Percentiles rank a stretch among this genome's conserved stretches.
Conservation (phyloP, 2,797 vertebrate genomes). For the Silurus aristotelis region DNA sequence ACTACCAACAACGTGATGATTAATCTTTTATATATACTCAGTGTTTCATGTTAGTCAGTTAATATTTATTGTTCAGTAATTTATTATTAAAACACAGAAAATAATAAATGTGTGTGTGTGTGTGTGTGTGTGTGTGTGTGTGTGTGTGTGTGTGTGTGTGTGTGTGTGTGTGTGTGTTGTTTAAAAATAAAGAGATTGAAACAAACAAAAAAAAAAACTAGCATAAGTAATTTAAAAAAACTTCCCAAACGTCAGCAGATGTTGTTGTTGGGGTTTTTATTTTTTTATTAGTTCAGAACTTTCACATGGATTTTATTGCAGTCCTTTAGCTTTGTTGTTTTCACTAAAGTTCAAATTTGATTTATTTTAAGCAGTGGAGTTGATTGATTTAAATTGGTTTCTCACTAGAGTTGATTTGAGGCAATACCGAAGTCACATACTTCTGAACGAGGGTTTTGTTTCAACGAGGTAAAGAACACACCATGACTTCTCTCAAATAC, state of each 20-base stretch:
- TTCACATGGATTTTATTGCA: no score
- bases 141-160: neutral
- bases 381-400: neutral
- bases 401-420: neutral
- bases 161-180: neutral
- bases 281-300: no score
- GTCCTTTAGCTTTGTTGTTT: neutral
- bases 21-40: neutral
- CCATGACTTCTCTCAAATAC: no score
- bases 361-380: neutral
- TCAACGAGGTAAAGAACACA: neutral
- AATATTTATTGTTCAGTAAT: slow-evolving; percentile 8
- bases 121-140: no score
- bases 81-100: slow-evolving; percentile 5
- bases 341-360: neutral
- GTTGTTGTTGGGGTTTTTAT: no score
- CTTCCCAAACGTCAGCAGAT: neutral
- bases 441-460: neutral
- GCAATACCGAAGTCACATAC: no score
- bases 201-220: neutral
- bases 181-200: neutral
- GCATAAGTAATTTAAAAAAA: neutral
- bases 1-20: neutral
- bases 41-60: neutral
- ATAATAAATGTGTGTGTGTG: no score